A percentile compares a stretch with the other conserved stretches of the same genome.
phyloP scores from a whole-genome alignment of 2,113 vertebrate genomes.

The Neolamprologus ventralis region DNA sequence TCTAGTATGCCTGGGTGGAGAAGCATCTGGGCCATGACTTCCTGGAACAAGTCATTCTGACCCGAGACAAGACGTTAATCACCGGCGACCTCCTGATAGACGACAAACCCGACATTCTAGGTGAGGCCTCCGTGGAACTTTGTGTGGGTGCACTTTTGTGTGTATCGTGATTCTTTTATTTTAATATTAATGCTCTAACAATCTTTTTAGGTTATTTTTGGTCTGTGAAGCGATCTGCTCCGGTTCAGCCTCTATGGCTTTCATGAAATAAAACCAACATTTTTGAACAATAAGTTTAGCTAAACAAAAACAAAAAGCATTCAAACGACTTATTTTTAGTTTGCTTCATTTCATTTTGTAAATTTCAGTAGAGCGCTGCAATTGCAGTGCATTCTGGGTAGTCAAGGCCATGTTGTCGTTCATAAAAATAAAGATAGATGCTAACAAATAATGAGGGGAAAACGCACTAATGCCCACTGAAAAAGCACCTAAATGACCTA shows the following conservation, averaged over 20 bases:
- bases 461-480: background rate
- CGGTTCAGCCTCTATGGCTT: background rate
- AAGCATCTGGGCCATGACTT: conserved; percentile 86
- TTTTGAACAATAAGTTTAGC: background rate
- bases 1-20: conserved; percentile 93
- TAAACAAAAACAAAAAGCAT: background rate
- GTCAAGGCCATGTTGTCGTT: background rate
- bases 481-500: background rate
- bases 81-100: conserved; percentile 90
- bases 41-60: conserved; percentile 87
- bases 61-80: conserved; percentile 89
- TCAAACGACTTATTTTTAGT: background rate
- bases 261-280: background rate
- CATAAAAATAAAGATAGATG: background rate
- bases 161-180: background rate
- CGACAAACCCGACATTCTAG: conserved; percentile 86
- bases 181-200: background rate
- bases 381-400: background rate
- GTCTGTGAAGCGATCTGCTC: background rate
- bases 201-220: background rate
- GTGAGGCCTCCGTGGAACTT: conserved; percentile 48
- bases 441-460: background rate
- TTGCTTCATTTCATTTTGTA: background rate
- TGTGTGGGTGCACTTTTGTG: background rate
- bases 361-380: background rate